These are phyloP conservation scores for Myiopsitta monachus DNA, from an alignment of 2,113 vertebrate genomes.

Conservation along the genomic window DNA sequence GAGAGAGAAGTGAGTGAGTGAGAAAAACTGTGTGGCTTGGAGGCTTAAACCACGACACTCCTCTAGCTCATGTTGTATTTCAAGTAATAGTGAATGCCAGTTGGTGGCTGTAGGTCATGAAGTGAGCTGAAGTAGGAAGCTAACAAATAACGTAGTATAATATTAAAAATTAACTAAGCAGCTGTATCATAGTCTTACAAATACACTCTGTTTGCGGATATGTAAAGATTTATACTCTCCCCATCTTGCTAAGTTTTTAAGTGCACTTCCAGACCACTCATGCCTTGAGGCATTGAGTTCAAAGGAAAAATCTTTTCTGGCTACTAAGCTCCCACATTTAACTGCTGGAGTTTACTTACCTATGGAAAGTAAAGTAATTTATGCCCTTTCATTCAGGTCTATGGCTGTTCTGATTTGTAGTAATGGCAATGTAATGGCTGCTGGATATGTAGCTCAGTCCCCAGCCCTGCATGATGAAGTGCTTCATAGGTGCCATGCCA, in stretches of 20 bases:
- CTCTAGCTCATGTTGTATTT: neutral
- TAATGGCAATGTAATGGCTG: neutral
- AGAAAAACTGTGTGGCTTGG: too few relatives aligned
- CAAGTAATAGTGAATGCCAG: neutral
- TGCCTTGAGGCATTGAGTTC: neutral
- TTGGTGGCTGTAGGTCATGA: neutral
- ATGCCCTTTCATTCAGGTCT: neutral
- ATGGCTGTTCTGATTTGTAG: neutral
- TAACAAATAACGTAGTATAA: neutral
- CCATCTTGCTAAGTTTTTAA: neutral
- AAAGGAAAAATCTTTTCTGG: neutral
- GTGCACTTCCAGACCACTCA: neutral
- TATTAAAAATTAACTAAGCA: neutral
- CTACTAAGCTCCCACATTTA: neutral
- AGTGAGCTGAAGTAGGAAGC: neutral
- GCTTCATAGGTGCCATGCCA: neutral
- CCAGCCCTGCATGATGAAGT: neutral
- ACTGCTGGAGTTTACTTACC: neutral
- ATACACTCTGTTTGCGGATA: neutral
- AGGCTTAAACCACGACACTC: too few relatives aligned
- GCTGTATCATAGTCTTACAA: neutral
- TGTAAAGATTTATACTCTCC: neutral
- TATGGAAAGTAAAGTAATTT: neutral
- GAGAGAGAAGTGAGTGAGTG: too few relatives aligned
- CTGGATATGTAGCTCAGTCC: neutral